Evolutionary conservation across 2,797 vertebrate genomes (phyloP), one percentile per base, ranked within the genome.

Genomic region (Anisognathus igniventris): DNA sequence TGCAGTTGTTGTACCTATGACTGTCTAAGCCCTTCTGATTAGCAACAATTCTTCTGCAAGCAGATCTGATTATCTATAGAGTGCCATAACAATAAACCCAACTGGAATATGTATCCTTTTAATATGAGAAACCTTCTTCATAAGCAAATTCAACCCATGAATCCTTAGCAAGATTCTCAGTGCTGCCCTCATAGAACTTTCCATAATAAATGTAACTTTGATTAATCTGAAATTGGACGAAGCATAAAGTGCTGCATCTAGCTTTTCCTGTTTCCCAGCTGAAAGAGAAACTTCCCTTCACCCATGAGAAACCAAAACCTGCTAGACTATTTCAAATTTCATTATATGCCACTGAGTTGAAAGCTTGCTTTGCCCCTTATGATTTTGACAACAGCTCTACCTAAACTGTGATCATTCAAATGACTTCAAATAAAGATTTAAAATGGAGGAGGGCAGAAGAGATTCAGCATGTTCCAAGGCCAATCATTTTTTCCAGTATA

Each of bases 401-500:
- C 68, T 85, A 28, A 67, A 61, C 42, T 47, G 65, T 1, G 2
- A 79, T 30, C 17, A 13, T 48, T 58, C 56, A 61, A 86, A 58
- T 28, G 11, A 54, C 40, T 94, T 87, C 79, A 77, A 61, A 79
- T 74, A 53, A 73, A 90, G 80, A 64, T 37, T 87, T 68, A 92
- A 80, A 85, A 77, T 45, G 20, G 89, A 93, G 87, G 89, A 96
- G 85, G 82, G 93, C 82, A 96, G 93, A 92, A 93, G 94, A 94
- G 85, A 96, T 90, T 94, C 75, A 95, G 61, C 39, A 66, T 30
- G 31, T 72, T 83, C 88, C 77, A 81, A 83, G 58, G 62, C 73
- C 0, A 88, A 86, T 91, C 1, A 60, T 78, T 86, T 80, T 84
- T 90, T 66, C 37, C 78, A 64, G 44, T 73, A 22, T 27, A 68